phyloP scores from a whole-genome alignment of 1,140 invertebrate species.

The Temnothorax nylanderi region DNA sequence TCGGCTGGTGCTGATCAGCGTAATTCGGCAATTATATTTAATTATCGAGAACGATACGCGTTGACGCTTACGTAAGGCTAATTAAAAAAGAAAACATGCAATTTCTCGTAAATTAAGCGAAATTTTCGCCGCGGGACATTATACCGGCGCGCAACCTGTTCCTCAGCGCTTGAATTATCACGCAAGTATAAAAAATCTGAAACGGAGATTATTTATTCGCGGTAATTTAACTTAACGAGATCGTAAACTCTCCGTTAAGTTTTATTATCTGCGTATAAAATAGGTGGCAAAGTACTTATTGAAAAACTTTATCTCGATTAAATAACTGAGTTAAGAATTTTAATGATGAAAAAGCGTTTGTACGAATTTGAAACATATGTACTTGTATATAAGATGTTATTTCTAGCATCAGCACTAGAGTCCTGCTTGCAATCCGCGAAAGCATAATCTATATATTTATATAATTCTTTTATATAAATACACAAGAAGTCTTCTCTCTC shows the following conservation, averaged over 20 bases:
- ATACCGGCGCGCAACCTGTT: not conserved
- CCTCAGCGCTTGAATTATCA: not conserved
- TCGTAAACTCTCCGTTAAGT: constrained; percentile 61
- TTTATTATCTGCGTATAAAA: constrained; percentile 51
- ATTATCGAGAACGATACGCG: constrained; percentile 59
- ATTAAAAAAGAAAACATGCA: constrained; percentile 67
- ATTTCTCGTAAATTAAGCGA: constrained; percentile 37
- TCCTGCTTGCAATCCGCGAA: not conserved
- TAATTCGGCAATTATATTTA: constrained; percentile 66
- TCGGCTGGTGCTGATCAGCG: not conserved
- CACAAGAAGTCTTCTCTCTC: not conserved
- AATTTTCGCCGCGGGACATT: constrained; percentile 33
- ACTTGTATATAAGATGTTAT: not conserved
- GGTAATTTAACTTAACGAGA: constrained; percentile 64
- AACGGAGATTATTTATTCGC: constrained; percentile 59
- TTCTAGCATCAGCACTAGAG: too few relatives aligned
- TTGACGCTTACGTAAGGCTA: constrained; percentile 62
- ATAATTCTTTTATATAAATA: not conserved
- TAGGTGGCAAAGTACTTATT: constrained; percentile 41
- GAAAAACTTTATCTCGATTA: constrained; percentile 28
- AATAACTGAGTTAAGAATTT: constrained; percentile 21
- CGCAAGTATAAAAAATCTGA: constrained; percentile 39
- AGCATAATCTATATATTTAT: not conserved
- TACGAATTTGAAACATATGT: not conserved
- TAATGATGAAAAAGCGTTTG: not conserved